Evolutionary conservation across 2,113 vertebrate species (phyloP), one percentile per base, ranked within the genome.

Genomic region (Petrocephalus zakoni): DNA sequence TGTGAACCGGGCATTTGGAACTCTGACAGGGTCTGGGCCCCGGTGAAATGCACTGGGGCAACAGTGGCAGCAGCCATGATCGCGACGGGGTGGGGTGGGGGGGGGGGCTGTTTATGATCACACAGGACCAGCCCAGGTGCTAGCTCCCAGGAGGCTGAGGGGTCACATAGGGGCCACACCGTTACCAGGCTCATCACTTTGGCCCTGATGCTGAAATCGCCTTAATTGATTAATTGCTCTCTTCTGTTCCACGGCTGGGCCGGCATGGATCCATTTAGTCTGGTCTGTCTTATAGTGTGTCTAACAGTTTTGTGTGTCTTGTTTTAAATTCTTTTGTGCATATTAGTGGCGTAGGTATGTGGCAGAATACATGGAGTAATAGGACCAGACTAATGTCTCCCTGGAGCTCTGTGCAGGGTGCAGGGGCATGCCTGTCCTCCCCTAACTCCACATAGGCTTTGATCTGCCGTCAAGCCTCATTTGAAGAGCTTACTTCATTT

Each of bases 401-500:
- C n/a, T 10, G 9, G 4, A 13, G 61, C 61, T 29, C 25, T n/a
- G 25, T 8, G 10, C 25, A 5, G n/a, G 61, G 10, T n/a, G 47
- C 6, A 17, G 61, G 61, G 42, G 42, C 22, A 85, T 6, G 21
- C 11, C 51, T 52, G 25, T 81, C 51, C 68, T 88, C 72, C 34
- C 34, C 47, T 34, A 81, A 15, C 72, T 82, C 52, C 72, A 42
- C 87, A 55, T 2, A 17, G 34, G 4, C 68, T 42, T 56, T 56
- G 19, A 85, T 89, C 88, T 52, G 19, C 88, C 34, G 83, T 89
- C 83, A 72, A 34, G 46, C 78, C 13, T 25, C 37, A 81, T 88
- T 58, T 88, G 21, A 88, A 29, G 34, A 55, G 88, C 88, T 89
- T 89, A 89, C 56, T 75, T 85, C 56, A 86, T 82, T 89, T 89